Conservation (phyloP, 1,140 invertebrate genomes). For the Vanessa atalanta region DNA sequence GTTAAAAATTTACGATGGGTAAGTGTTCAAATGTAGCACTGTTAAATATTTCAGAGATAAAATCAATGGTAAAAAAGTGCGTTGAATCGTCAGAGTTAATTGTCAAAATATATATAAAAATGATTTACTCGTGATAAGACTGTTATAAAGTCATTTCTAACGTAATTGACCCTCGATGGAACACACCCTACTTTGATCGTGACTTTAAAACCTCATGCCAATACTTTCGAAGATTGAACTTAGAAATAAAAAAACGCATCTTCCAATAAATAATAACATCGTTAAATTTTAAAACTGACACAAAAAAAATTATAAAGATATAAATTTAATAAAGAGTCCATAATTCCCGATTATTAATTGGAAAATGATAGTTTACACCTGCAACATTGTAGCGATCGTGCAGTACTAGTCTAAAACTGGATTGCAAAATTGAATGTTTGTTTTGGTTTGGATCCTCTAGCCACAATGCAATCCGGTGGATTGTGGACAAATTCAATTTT, state of each 20-base stretch:
- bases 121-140: too few relatives aligned
- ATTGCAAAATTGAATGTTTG: conserved; percentile 61
- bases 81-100: too few relatives aligned
- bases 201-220: too few relatives aligned
- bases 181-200: too few relatives aligned
- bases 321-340: not conserved
- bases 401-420: conserved; percentile 45
- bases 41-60: not conserved
- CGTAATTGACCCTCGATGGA: too few relatives aligned
- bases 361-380: conserved; percentile 31
- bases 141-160: too few relatives aligned
- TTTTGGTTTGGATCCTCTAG: conserved; percentile 55
- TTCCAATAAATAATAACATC: not conserved
- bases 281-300: not conserved
- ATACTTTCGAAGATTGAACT: too few relatives aligned
- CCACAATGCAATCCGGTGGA: conserved; percentile 63
- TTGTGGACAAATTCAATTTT: conserved; percentile 76
- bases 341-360: conserved; percentile 16
- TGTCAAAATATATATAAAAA: too few relatives aligned
- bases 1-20: not conserved
- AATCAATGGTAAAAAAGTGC: not conserved
- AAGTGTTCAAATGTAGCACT: not conserved
- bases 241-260: too few relatives aligned
- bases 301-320: not conserved
- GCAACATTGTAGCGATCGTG: conserved; percentile 39